Percentiles rank a stretch among this genome's conserved stretches.
Conservation (phyloP, 1,140 invertebrate species). For the Kradibia gibbosae region DNA sequence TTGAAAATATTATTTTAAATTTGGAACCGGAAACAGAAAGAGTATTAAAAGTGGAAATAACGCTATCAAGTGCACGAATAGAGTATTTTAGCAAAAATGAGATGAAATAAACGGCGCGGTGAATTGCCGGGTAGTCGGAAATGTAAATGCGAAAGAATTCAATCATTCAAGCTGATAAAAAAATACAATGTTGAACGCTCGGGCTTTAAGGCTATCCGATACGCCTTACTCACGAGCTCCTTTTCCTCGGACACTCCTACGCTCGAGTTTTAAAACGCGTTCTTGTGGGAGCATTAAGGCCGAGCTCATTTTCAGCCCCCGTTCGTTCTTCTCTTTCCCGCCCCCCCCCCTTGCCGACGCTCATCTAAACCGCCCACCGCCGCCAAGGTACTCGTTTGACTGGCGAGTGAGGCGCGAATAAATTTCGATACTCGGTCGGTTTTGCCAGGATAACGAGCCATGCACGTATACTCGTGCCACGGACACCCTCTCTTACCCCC, state of each 20-base stretch:
- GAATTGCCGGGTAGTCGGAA: background rate
- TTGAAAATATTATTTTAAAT: no score
- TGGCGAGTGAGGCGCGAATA: background rate
- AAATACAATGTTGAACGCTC: background rate
- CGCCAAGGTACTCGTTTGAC: no score
- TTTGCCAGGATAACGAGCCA: background rate
- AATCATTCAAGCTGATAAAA: constrained; percentile 13
- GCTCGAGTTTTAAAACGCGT: background rate
- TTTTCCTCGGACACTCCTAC: background rate
- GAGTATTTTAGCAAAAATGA: no score
- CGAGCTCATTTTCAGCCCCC: background rate
- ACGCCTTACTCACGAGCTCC: background rate
- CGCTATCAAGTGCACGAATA: no score
- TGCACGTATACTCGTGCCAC: no score
- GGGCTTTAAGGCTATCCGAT: background rate
- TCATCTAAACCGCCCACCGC: no score
- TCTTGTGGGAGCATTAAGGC: background rate
- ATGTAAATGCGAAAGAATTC: constrained; percentile 20
- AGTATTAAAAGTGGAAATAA: no score
- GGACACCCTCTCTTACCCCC: no score
- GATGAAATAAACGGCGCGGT: background rate
- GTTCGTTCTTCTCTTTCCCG: background rate
- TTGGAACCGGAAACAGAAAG: no score
- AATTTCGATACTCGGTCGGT: constrained; percentile 1
- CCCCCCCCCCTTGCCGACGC: no score